Evolutionary conservation across 2,797 vertebrate species (phyloP), one percentile per base, ranked within the genome.

Genomic region (Loriculus beryllinus): DNA sequence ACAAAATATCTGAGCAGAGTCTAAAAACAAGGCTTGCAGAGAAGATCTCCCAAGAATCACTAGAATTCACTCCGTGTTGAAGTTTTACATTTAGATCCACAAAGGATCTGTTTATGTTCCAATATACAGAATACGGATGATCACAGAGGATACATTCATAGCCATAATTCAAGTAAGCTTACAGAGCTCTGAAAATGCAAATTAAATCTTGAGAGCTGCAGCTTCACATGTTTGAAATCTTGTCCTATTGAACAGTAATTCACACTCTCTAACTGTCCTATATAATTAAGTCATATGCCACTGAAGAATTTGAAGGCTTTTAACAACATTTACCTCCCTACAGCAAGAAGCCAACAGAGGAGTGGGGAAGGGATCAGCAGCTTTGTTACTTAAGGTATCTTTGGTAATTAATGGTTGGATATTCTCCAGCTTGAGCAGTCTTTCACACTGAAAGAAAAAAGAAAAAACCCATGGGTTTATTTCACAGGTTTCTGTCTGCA

Each of bases 381-480:
- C 52, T 89, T 64, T 87, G 57, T 65, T 71, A 80, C 45, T 62
- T 85, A 31, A 80, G 40, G 22, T 29, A 60, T 52, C 57, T 62
- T 22, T 2, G 3, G 14, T 83, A 77, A 89, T 93, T 90, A 88
- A 35, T 7, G 40, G 49, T 35, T 81, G 48, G 69, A 25, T 69
- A 54, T 31, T 89, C 72, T 83, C 45, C 40, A 79, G 43, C 62
- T 83, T 70, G 45, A 56, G 63, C 52, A 70, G 43, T 33, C 71
- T 84, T 97, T 90, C 93, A 84, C 64, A 88, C 43, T 67, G 48
- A 75, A 59, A 86, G 54, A 57, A 93, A 63, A 80, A n/a, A 47
- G 48, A 63, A 4, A 25, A 37, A 86, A 52, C 26, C 33, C 54
- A 84, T 64, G 19, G 77, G 49, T 90, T 92, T 88, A 35, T 82